Evolutionary conservation across 2,797 vertebrate genomes (phyloP), one percentile per base, ranked within the genome.

Genomic region (Hippocampus kuda): DNA sequence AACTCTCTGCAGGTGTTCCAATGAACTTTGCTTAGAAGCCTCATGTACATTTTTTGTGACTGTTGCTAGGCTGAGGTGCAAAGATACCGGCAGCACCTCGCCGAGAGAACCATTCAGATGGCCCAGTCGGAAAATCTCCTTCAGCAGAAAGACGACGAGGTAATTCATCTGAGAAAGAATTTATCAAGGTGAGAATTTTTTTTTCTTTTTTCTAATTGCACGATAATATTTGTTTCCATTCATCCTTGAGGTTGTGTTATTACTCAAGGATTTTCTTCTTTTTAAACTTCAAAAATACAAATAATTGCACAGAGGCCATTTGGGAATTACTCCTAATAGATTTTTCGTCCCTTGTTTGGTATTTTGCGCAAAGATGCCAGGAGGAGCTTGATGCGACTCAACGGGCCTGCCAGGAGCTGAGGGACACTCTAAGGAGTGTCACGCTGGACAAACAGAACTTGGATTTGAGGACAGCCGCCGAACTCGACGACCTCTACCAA

Each of bases 401-500:
- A 73, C 77, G 72, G 59, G 82, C 90, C 70, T 90, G 89, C 76
- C 87, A 92, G 68, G 91, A 94, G 75, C 90, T 94, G 81, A 84
- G 83, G 59, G 89, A 88, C 70, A 92, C 88, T 72, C 89, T 97
- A 60, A 89, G 83, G 72, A 90, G 87, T 75, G 86, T 89, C 78
- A 84, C 70, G 11, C 82, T 84, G 70, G 91, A 95, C 80, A 93
- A 89, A 77, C 90, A 96, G 27, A 92, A 76, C 75, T 85, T 84
- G 1, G 93, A 96, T 71, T 85, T 93, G 62, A 93, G 90, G 86
- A 87, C 93, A 30, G 79, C 92, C 5, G 94, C 96, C 22, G 94
- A 97, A 81, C 84, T 99, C 1, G 95, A 98, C 44, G 94, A 98
- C 80, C 91, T 99, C 69, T 93, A 92, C 11, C 91, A 92, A 77